phyloP scores from a whole-genome alignment of 2,113 vertebrate species.

The Lasiurus cinereus region DNA sequence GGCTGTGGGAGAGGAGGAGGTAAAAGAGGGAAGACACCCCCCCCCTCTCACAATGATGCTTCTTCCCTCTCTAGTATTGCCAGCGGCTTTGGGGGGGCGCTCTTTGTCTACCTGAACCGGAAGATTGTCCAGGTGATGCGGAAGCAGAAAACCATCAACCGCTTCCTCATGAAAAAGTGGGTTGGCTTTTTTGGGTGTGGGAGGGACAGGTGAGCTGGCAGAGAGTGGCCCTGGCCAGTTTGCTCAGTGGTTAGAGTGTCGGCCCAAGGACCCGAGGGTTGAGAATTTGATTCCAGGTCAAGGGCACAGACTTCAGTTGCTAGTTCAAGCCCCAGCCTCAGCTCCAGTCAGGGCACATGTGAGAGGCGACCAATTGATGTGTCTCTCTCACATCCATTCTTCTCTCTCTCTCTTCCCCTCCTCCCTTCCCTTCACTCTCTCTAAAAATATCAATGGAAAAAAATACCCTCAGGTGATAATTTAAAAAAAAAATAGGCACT shows the following conservation, averaged over 20 bases:
- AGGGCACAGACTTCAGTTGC: too few relatives aligned
- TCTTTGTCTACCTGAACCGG: constrained; percentile 98
- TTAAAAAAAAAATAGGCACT: not conserved
- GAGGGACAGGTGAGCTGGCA: not conserved
- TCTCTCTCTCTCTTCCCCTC: not conserved
- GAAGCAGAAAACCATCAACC: constrained; percentile 98
- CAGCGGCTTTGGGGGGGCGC: constrained; percentile 95
- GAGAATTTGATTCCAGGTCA: not conserved
- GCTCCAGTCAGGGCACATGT: not conserved
- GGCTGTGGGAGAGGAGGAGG: not conserved
- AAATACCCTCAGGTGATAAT: not conserved
- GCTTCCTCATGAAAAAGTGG: constrained; percentile 99
- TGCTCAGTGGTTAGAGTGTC: too few relatives aligned
- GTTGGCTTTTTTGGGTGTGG: constrained; percentile 69
- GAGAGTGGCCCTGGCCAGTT: not conserved
- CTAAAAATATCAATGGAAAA: not conserved
- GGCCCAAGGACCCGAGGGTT: too few relatives aligned
- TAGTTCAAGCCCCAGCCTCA: too few relatives aligned
- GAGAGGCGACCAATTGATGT: not conserved
- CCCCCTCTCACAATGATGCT: not conserved
- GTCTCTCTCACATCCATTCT: not conserved
- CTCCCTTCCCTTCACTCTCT: not conserved
- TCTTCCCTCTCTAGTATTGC: constrained; percentile 90
- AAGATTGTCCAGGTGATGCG: constrained; percentile 98
- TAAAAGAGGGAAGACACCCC: not conserved